Percentiles rank a stretch among this genome's conserved stretches.
These are phyloP conservation scores for Anaspis maculata DNA, from an alignment of 2,888 invertebrate species.

Conservation along the genomic window DNA sequence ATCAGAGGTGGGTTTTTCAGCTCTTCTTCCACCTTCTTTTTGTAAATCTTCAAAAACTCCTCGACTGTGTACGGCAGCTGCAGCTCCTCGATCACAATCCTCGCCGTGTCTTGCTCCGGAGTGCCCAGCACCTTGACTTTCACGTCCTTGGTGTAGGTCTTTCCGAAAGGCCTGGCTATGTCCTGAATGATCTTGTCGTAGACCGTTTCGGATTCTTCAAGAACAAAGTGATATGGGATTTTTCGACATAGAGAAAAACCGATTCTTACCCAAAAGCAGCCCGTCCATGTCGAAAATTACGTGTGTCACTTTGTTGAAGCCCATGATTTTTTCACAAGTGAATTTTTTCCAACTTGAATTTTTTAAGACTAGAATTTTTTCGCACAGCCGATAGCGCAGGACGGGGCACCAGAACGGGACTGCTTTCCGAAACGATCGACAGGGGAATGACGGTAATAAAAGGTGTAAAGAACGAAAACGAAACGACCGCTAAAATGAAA, in stretches of 20 bases:
- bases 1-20: constrained; percentile 51
- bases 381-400: no score
- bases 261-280: constrained; percentile 47
- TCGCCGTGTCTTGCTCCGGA: constrained; percentile 45
- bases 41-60: constrained; percentile 49
- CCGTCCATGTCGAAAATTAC: constrained; percentile 71
- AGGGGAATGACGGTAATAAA: no score
- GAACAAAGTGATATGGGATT: neutral
- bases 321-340: constrained; percentile 22
- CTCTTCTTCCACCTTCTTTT: constrained; percentile 39
- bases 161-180: constrained; percentile 63
- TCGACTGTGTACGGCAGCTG: constrained; percentile 53
- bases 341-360: neutral
- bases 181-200: constrained; percentile 68
- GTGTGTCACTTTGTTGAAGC: constrained; percentile 58
- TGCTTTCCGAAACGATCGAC: no score
- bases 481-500: no score
- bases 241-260: constrained; percentile 2
- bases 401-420: no score
- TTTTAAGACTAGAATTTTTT: neutral
- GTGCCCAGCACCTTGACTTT: constrained; percentile 48
- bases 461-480: no score
- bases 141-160: constrained; percentile 66
- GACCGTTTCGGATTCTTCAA: constrained; percentile 68
- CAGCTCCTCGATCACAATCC: constrained; percentile 47